Evolutionary conservation across 2,797 vertebrate genomes (phyloP), one percentile per base, ranked within the genome.

Genomic region (Microctenopoma stevenorrisi): DNA sequence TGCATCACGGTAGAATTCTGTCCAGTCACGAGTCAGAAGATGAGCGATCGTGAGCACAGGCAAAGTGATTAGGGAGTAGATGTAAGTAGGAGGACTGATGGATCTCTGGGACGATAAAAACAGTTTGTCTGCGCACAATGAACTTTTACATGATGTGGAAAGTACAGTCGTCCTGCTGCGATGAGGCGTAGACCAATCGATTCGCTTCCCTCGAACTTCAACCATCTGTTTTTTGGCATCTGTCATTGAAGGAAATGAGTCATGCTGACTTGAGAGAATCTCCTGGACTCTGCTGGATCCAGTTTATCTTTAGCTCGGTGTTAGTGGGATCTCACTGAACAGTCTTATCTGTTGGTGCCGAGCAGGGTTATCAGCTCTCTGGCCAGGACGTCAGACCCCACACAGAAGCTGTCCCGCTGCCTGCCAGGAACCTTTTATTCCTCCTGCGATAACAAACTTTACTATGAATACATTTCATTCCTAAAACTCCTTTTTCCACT

Each of bases 311-410:
- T 75, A 42, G 60, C 54, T 64, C 26, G 15, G 78, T 86, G 80
- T 91, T 78, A 62, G 83, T 63, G 68, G 81, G 85, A 88, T 89
- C 76, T 78, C 74, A 84, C 72, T 69, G 84, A 86, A 65, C 22
- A 11, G 56, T 74, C 77, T 92, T 93, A 92, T 94, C 93, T 83
- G 68, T 16, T 22, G 58, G 51, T 86, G 82, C 64, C 80, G 61
- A 66, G 78, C 60, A 0, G 68, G 81, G 84, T 86, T 91, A 91
- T 92, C 92, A 82, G 81, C 79, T 82, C 79, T 82, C 33, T 35
- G 89, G 74, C 77, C 77, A 35, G 33, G 33, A 35, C 33, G 33
- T 35, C 7, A 9, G 91, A 86, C 91, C 89, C 80, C 90, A 89
- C 90, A 90, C 88, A 83, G 61, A 70, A 44, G n/a, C 28, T 74